Base-by-base conservation (phyloP, 2,888 invertebrate species). In the Andrena flavipes region DNA sequence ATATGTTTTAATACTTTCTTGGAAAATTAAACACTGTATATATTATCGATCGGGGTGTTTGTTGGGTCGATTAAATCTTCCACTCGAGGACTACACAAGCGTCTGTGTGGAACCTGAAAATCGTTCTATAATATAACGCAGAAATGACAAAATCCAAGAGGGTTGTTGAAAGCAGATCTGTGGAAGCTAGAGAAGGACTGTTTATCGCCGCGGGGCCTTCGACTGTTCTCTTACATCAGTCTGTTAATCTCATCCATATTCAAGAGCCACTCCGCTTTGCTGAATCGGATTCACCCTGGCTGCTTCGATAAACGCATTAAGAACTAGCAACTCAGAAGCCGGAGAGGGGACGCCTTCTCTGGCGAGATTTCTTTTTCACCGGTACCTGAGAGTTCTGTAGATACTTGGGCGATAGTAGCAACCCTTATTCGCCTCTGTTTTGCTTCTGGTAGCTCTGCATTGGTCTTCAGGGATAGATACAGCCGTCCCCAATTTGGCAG, bases 161-260 rank as follows among this genome's bases (percentile, higher is more conserved):
- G 7, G 54, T 26, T 8, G 23, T n/a, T 13, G 10, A 48, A 56
- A 56, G 59, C 35, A 10, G 48, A 75, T 42, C 51, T 33, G 26
- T 1, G 4, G n/a, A 20, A 10, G 29, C 26, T 26, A 23, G 20
- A 29, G 59, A 42, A n/a, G 5, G 23, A 1, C 56, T 79, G 56
- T 81, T 73, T 68, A 73, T 73, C 72, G 59, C 23, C 2, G 33
- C 69, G 16, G n/a, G 35, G 71, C 51, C 64, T 73, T 69, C 26
- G 33, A 60, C 74, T 70, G 65, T 80, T 67, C 74, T 49, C 68
- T 81, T 83, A 71, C 67, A 64, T 60, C 48, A 30, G 68, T 26
- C 74, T 16, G 75, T 76, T 72, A 60, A 63, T 72, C 76, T 84
- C 80, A 75, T 84, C 72, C 76, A 84, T 84, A 84, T 84, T 80